Evolutionary conservation across 1,140 invertebrate genomes (phyloP), one percentile per base, ranked within the genome.

Genomic region (Drosophila paulistorum): DNA sequence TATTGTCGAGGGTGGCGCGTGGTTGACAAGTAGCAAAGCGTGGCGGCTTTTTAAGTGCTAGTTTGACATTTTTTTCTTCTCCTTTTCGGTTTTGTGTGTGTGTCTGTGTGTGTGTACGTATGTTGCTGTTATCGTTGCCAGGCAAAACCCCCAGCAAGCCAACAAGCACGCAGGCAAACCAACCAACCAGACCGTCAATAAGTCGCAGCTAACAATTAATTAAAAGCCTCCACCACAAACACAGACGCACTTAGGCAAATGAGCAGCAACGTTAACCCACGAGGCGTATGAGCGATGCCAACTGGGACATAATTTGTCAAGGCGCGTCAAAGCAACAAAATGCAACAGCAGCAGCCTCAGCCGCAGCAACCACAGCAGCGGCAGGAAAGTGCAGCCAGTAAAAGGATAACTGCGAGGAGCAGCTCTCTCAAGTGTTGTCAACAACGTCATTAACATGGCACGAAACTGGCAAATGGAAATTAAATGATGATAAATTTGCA

Each of bases 401-500:
- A 65, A 78, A 86, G 82, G 82, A 86, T 87, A 82, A 76, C 81
- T 59, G 70, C 42, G 79, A 65, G 74, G 71, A 73, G 71, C 58
- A 51, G 77, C 70, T 68, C 35, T 37, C 70, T 81, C 76, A 69
- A 76, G 77, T 79, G 76, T 80, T 90, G 86, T 90, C 86, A 82
- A 90, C 86, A 81, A 76, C 86, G 79, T 90, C 86, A 90, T 90
- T 90, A 90, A 90, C 81, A 75, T 81, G 87, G 81, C 86, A 86
- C 79, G 86, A 76, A 63, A 90, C 75, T 51, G 79, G 72, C 85
- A 90, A 86, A 90, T 86, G 81, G 85, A 90, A 90, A 90, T 87
- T 87, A 87, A 87, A 87, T 87, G 83, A 87, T 87, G 83, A 89
- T 87, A 87, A 87, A 87, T 87, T 87, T 82, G 83, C 84, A 82